Evolutionary conservation across 2,888 invertebrate species (phyloP).

Genomic region (Thyatira batis): DNA sequence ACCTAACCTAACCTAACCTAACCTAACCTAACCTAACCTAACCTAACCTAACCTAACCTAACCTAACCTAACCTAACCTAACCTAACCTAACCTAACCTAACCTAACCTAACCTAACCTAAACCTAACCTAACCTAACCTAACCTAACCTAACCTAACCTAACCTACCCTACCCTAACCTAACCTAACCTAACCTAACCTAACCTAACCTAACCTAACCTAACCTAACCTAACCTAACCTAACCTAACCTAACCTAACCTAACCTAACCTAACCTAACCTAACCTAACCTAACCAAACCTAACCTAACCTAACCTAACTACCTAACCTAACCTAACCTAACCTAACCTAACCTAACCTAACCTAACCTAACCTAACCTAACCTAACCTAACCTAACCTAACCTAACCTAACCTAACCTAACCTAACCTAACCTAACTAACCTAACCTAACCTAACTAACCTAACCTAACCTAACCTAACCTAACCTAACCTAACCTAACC

Average conservation of each 20-base stretch:
- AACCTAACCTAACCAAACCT: too few species aligned
- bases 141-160: slow-evolving; percentile 31
- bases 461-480: too few species aligned
- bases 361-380: too few species aligned
- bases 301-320: too few species aligned
- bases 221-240: slow-evolving; percentile 20
- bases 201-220: slow-evolving; percentile 24
- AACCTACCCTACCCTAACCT: slow-evolving; percentile 29
- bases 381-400: too few species aligned
- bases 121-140: slow-evolving; percentile 31
- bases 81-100: slow-evolving; percentile 27
- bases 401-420: too few species aligned
- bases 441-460: too few species aligned
- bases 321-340: too few species aligned
- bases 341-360: too few species aligned
- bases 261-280: too few species aligned
- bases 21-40: slow-evolving; percentile 22
- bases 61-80: slow-evolving; percentile 28
- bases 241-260: slow-evolving; percentile 21
- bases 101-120: slow-evolving; percentile 31
- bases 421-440: too few species aligned
- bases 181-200: slow-evolving; percentile 32
- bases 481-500: too few species aligned
- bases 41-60: slow-evolving; percentile 22
- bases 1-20: slow-evolving; percentile 11